phyloP scores from a whole-genome alignment of 2,888 invertebrate species.

The Caenorhabditis wallacei region DNA sequence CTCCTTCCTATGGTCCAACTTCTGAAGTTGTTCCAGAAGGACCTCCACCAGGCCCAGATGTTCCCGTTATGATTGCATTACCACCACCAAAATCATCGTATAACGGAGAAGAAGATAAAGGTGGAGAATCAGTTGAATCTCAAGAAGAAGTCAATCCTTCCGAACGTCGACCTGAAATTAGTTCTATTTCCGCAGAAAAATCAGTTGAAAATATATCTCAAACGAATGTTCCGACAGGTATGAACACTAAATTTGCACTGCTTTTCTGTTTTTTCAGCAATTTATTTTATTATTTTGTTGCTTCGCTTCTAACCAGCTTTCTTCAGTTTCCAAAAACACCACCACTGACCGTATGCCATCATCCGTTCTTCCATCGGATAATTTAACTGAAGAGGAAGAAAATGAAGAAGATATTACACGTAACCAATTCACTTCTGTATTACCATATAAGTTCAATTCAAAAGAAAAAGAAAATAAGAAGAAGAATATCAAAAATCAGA shows the following conservation, averaged over 20 bases:
- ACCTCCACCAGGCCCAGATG: conserved; percentile 37
- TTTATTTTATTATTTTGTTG: conserved; percentile 29
- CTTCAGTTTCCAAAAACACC: conserved; percentile 48
- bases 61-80: conserved; percentile 50
- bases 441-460: conserved; percentile 25
- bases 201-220: conserved; percentile 55
- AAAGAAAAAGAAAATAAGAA: background rate
- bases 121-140: conserved; percentile 40
- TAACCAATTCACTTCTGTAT: conserved; percentile 15
- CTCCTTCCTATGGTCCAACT: conserved; percentile 5
- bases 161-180: conserved; percentile 55
- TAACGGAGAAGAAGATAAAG: conserved; percentile 38
- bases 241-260: background rate
- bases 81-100: conserved; percentile 33
- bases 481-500: background rate
- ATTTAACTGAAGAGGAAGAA: conserved; percentile 37
- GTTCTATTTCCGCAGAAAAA: conserved; percentile 51
- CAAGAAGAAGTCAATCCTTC: conserved; percentile 60
- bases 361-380: conserved; percentile 43
- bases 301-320: conserved; percentile 50
- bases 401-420: background rate
- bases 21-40: conserved; percentile 15
- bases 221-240: conserved; percentile 28
- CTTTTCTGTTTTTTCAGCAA: conserved; percentile 25
- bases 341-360: conserved; percentile 46